Base-by-base conservation (phyloP, 2,797 vertebrate genomes). In the Cirrhinus mrigala region DNA sequence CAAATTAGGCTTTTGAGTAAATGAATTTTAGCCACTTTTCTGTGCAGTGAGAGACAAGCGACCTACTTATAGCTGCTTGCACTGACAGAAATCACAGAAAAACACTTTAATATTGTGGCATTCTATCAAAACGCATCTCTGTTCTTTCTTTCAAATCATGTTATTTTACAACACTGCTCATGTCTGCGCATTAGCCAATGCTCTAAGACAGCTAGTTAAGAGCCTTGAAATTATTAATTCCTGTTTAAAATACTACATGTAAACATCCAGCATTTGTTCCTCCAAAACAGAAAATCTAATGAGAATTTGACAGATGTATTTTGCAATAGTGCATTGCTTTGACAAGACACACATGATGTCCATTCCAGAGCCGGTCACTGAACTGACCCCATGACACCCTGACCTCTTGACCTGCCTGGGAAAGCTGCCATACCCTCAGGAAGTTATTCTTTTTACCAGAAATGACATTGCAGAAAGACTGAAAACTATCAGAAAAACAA, bases 381-480 rank as follows among this genome's bases (percentile, higher is more conserved):
- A 46, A 50, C 18, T 60, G 27, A 40, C 12, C 10, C 27, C 8
- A 3, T 27, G 52, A 79, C 27, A 76, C 6, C 12, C 24, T 71
- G 24, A 85, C 56, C 24, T 73, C 27, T 66, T 78, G 85, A 81
- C 48, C 58, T 50, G 56, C 76, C 82, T 69, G 48, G 46, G 22
- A n/a, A 80, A 87, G 54, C 68, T 75, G 60, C 56, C 84, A 79
- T 64, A 83, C 80, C 40, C 60, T 54, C 44, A 60, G 85, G 81
- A 78, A 85, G 40, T 68, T 88, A 79, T 6, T 20, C 11, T 12
- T 50, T 54, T 77, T 20, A 76, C 52, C 27, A 48, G 81, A 71
- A 85, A 74, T 44, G 68, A 87, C 76, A 80, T 88, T 87, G 91
- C 88, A 88, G 86, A 90, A 88, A 78, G 88, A 87, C 81, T 90